These are phyloP conservation scores for Nothobranchius furzeri DNA, from an alignment of 2,113 vertebrate genomes.

Conservation along the genomic window DNA sequence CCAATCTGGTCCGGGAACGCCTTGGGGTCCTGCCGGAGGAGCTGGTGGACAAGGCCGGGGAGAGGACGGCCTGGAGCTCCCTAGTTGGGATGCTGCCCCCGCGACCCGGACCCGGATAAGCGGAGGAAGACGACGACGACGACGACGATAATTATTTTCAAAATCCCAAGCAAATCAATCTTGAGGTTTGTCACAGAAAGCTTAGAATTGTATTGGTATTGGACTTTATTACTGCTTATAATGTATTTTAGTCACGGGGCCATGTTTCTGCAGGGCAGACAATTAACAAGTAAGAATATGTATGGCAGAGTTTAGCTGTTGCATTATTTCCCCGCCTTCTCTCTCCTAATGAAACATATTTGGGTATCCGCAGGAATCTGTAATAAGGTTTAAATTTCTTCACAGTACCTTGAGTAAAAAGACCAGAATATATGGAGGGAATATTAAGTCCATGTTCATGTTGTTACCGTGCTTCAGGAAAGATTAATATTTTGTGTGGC, in stretches of 20 bases:
- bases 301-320: background rate
- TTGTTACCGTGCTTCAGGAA: background rate
- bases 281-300: background rate
- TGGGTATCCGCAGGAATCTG: conserved; percentile 1
- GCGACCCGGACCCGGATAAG: no score
- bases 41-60: no score
- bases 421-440: background rate
- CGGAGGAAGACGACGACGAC: no score
- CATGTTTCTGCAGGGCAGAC: background rate
- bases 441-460: background rate
- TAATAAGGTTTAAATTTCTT: conserved; percentile 7
- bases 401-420: background rate
- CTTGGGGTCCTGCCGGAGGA: no score
- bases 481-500: conserved; percentile 11
- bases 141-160: no score
- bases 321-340: background rate
- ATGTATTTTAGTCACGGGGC: background rate
- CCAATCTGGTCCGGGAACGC: no score
- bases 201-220: background rate
- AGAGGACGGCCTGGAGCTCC: no score
- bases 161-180: background rate
- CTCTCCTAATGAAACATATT: conserved; percentile 9
- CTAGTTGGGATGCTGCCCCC: no score
- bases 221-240: background rate
- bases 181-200: no score